Evolutionary conservation across 1,140 invertebrate genomes (phyloP), one percentile per base, ranked within the genome.

Genomic region (Papilio aristodemus): DNA sequence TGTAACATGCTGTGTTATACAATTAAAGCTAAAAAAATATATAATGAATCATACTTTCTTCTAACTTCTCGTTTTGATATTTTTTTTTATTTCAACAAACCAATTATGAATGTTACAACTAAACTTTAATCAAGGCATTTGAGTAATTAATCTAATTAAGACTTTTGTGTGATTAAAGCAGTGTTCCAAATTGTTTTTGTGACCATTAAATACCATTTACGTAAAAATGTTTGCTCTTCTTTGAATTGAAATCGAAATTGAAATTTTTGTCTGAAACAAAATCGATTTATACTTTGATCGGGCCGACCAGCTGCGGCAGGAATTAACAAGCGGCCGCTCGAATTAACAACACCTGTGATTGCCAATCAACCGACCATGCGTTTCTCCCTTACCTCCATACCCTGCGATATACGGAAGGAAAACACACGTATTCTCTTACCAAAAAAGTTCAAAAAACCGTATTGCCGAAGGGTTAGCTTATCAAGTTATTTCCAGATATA

Each of bases 331-430:
- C 46, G 46, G 46, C 46, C 10, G 46, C 17, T 54, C 19, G 46
- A 54, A 54, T 54, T 54, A 54, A 54, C 46, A 54, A 54, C 46
- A 54, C 46, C 46, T 54, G 46, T 54, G 46, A 54, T 54, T 54
- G 46, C 17, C 46, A 54, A 54, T 54, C 46, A 54, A 54, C 46
- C 46, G 46, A 54, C 46, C 46, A 54, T 54, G 46, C 46, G 46
- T 54, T 54, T 19, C 46, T 54, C 22, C 46, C 46, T 54, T 54
- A 54, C 10, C 14, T 11, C 17, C 9, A 54, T 54, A 54, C 46
- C 9, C 11, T 54, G 22, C 46, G 46, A 54, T 54, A 54, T 54
- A 17, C 0, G 46, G 11, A 54, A 54, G 22, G 19, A 50, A 50
- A 50, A 50, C 46, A 25, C 46, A 22, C 17, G 3, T 17, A 43